phyloP scores from a whole-genome alignment of 1,140 invertebrate species.

The Papilio glaucus region DNA sequence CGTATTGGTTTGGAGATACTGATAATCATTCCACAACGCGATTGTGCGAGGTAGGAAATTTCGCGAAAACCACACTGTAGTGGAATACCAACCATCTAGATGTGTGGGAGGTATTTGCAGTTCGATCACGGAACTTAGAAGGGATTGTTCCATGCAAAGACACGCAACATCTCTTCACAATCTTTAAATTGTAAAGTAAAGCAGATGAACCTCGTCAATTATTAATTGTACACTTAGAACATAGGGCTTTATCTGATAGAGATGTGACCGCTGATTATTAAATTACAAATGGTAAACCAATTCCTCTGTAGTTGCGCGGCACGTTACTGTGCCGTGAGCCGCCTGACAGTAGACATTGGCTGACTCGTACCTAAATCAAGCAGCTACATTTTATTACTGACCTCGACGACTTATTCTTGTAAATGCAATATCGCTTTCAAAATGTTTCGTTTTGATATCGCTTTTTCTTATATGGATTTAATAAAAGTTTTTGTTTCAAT shows the following conservation, averaged over 20 bases:
- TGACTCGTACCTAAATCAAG: conserved; percentile 20
- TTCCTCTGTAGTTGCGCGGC: conserved; percentile 37
- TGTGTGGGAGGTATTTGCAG: no score
- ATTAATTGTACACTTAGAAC: not conserved
- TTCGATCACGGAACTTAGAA: no score
- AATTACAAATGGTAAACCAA: conserved; percentile 45
- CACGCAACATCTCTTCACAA: no score
- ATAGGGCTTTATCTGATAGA: not conserved
- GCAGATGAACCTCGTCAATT: not conserved
- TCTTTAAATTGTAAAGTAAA: not conserved
- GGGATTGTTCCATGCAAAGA: no score
- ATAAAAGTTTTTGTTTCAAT: no score
- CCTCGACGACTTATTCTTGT: not conserved
- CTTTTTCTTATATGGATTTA: no score
- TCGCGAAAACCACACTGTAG: no score
- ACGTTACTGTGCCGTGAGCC: conserved; percentile 28
- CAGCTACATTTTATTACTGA: conserved; percentile 30
- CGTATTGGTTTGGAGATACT: no score
- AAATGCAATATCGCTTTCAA: conserved; percentile 5
- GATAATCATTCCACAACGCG: no score
- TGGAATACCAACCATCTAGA: no score
- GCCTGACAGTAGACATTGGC: conserved; percentile 30
- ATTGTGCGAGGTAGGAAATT: no score
- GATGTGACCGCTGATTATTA: conserved; percentile 27
- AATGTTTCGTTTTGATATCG: conserved; percentile 14